These are phyloP conservation scores for Hypomecis punctinalis DNA, from an alignment of 2,888 invertebrate genomes.

Conservation along the genomic window DNA sequence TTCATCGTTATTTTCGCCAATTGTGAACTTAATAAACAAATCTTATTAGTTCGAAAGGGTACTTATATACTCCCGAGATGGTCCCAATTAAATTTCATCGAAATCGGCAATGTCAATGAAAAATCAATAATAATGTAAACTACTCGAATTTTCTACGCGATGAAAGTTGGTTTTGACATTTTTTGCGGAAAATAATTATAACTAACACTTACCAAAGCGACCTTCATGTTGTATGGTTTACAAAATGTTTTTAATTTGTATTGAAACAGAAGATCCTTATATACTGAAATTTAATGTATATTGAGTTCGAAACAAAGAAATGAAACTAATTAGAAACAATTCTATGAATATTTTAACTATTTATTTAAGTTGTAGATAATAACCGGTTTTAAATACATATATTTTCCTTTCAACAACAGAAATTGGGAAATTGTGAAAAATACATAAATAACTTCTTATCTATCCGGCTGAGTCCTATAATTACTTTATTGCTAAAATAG, in stretches of 20 bases:
- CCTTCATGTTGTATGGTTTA: slow-evolving; percentile 19
- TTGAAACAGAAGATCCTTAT: neutral
- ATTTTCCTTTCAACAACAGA: neutral
- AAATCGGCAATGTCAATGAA: too few species aligned
- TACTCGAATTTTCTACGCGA: too few species aligned
- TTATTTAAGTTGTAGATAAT: neutral
- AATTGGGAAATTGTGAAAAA: slow-evolving; percentile 1
- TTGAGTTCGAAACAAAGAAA: slow-evolving; percentile 1
- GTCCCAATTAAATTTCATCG: too few species aligned
- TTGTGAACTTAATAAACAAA: too few species aligned
- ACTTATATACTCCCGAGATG: too few species aligned
- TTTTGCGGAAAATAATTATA: too few species aligned
- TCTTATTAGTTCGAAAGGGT: too few species aligned
- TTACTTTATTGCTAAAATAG: too few species aligned
- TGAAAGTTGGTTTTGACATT: too few species aligned
- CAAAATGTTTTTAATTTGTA: neutral
- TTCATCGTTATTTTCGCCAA: too few species aligned
- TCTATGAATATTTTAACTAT: slow-evolving; percentile 26
- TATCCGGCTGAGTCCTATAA: too few species aligned
- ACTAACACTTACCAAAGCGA: slow-evolving; percentile 20
- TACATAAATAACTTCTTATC: neutral
- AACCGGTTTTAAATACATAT: slow-evolving; percentile 37
- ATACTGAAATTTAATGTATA: slow-evolving; percentile 19
- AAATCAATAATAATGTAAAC: too few species aligned
- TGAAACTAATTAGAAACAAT: slow-evolving; percentile 13